Conservation (phyloP, 2,888 invertebrate genomes). For the Cheilosia vulpina region DNA sequence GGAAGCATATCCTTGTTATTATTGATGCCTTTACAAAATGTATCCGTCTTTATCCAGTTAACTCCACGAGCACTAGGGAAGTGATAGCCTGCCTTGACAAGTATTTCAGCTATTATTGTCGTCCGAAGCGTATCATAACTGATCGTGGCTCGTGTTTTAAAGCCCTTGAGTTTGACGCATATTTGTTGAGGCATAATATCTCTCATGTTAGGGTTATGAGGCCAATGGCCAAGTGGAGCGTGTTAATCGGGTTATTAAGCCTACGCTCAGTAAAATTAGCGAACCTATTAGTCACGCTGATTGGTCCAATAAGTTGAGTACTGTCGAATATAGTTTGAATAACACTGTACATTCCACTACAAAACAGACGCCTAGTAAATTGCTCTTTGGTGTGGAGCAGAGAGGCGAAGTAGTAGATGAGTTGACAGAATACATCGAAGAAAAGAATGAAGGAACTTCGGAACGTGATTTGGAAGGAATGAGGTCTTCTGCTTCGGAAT, state of each 20-base stretch:
- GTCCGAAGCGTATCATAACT: background rate
- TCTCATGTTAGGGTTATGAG: background rate
- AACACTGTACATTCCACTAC: constrained; percentile 3
- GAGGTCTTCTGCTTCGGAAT: constrained; percentile 38
- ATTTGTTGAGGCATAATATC: background rate
- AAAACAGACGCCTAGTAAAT: background rate
- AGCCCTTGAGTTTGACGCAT: background rate
- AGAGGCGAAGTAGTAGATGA: constrained; percentile 74
- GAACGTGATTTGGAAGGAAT: constrained; percentile 27
- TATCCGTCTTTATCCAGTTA: too few relatives aligned
- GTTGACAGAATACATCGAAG: constrained; percentile 25
- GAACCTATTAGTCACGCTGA: too few relatives aligned
- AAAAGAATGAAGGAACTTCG: constrained; percentile 11
- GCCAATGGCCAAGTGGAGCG: background rate
- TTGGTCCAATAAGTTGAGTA: background rate
- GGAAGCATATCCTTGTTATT: background rate
- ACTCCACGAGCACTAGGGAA: too few relatives aligned
- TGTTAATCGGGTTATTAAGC: background rate
- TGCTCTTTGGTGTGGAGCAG: too few relatives aligned
- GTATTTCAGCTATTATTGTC: too few relatives aligned
- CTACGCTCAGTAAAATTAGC: background rate
- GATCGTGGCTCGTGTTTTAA: background rate
- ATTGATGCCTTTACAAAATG: background rate
- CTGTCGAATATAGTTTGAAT: background rate
- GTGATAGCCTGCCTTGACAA: too few relatives aligned